Base-by-base conservation (phyloP, 2,797 vertebrate genomes). In the Etheostoma perlongum region DNA sequence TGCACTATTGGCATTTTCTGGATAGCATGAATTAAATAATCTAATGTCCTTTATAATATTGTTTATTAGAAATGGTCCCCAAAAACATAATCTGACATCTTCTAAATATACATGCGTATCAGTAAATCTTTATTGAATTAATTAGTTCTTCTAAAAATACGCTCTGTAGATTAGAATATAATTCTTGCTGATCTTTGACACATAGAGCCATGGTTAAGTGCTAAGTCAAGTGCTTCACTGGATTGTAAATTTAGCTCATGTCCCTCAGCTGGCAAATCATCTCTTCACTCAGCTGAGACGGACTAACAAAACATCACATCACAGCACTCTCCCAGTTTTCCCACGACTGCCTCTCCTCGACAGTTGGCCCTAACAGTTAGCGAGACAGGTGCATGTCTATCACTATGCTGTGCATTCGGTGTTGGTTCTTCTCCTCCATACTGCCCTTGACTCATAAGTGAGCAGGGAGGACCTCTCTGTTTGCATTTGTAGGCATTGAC, bases 351-450 rank as follows among this genome's bases (percentile, higher is more conserved):
- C 89, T 70, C 84, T 90, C 88, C 90, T 74, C 78, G 7, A 88
- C 91, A 93, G 91, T 92, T 93, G 93, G 75, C 77, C 58, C 82
- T 15, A 44, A 72, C 76, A 46, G 71, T 90, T 82, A 82, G 68
- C 5, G 33, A 65, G 84, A 92, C 92, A 94, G 92, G 91, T 94
- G 92, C 85, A 57, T 60, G n/a, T 81, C 83, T 84, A 78, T 87
- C 76, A 84, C 86, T 75, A 81, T 83, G 83, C 33, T 4, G 61
- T 25, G 79, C 76, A 85, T 85, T 86, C 62, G 4, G 77, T 81
- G 72, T 85, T 79, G 21, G 25, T 9, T 54, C 47, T 3, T 33
- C 82, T 55, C 53, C 63, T 23, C 60, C 46, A 21, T n/a, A 12
- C 27, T 84, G 88, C 89, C 89, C 92, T 91, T 91, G 82, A 90